A percentile compares a stretch with the other conserved stretches of the same genome.
Conservation (phyloP, 2,888 invertebrate genomes). For the Psylliodes chrysocephalus region DNA sequence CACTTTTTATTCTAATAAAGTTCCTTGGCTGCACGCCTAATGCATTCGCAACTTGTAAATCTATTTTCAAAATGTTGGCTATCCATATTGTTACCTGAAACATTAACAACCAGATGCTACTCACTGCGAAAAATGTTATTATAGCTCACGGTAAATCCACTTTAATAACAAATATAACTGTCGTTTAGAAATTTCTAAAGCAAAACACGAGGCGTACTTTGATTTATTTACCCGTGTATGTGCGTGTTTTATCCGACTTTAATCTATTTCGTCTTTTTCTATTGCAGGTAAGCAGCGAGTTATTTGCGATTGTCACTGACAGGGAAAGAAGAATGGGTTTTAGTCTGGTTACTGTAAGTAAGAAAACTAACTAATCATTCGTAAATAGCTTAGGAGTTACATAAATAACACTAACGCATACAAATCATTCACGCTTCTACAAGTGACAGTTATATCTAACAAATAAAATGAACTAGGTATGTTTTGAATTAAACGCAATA, state of each 20-base stretch:
- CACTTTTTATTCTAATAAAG: too few relatives aligned
- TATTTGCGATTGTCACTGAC: conserved; percentile 27
- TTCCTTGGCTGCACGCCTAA: conserved; percentile 6
- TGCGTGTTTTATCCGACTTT: conserved; percentile 1
- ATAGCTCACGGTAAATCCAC: conserved; percentile 17
- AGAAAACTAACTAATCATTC: too few relatives aligned
- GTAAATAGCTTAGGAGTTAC: too few relatives aligned
- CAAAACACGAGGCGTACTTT: conserved; percentile 39
- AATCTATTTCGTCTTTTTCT: conserved; percentile 45
- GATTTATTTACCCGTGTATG: conserved; percentile 41
- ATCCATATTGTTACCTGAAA: conserved; percentile 27
- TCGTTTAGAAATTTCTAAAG: conserved; percentile 36
- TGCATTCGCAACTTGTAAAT: conserved; percentile 33
- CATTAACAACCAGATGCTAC: conserved; percentile 28
- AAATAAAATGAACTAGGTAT: too few relatives aligned
- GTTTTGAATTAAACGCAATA: too few relatives aligned
- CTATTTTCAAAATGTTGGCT: conserved; percentile 6
- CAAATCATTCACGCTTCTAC: too few relatives aligned
- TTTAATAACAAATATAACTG: conserved; percentile 35
- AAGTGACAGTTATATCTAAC: too few relatives aligned
- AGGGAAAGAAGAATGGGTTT: conserved; percentile 1
- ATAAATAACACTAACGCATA: too few relatives aligned
- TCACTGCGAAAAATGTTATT: conserved; percentile 39
- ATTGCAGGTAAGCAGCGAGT: conserved; percentile 55
- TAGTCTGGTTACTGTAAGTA: background rate